Base-by-base conservation (phyloP, 1,140 invertebrate species). In the Myzus persicae region DNA sequence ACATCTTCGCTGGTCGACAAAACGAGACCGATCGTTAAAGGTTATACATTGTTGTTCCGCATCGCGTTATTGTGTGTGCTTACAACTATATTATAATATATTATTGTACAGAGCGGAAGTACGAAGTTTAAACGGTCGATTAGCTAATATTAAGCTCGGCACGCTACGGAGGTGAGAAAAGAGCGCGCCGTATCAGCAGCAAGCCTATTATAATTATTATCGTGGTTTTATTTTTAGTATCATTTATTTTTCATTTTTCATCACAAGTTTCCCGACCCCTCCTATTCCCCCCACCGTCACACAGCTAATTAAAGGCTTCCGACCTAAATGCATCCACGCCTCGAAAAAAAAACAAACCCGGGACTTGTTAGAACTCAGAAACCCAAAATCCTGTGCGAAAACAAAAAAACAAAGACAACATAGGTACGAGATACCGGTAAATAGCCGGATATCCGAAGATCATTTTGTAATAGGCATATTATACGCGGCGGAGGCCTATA, bases 41-140 rank as follows among this genome's bases (percentile, higher is more conserved):
- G 36, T 82, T 82, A 82, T 38, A 38, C 59, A 76, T 76, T 76
- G 59, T 38, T 82, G 36, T 82, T 82, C 36, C 36, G 0, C 14
- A 18, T 14, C 59, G 59, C n/a, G 14, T n/a, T 76, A n/a, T 76
- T n/a, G 1, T n/a, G 14, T 76, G 20, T 76, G n/a, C 14, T n/a
- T 76, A 76, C 14, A 76, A 76, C 59, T 51, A 24, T 51, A 51
- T 20, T 51, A 51, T 51, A 51, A 6, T 22, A 67, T 14, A n/a
- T 11, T 14, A 59, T 18, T n/a, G 6, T 18, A 18, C 59, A n/a
- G n/a, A 18, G 14, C 84, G 84, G 82, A 87, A 87, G 42, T 87
- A n/a, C 84, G 26, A 87, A 42, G 40, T 44, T 31, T 87, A 87
- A 87, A 46, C 31, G 84, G 84, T 44, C 42, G 42, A 87, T 87